Evolutionary conservation across 1,140 invertebrate species (phyloP).

Genomic region (Drosophila tristis): DNA sequence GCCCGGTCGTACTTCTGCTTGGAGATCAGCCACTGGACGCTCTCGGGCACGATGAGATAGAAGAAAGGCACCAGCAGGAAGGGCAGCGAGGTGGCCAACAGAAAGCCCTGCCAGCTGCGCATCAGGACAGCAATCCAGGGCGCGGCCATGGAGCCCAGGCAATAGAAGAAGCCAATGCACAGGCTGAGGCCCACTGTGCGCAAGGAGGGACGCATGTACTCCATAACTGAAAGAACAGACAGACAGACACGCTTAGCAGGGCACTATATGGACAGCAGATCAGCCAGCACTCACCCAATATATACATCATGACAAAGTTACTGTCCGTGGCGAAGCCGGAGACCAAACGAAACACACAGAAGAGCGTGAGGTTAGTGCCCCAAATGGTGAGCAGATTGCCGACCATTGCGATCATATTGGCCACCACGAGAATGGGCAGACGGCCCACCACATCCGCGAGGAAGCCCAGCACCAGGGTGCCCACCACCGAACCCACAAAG

Average conservation of each 20-base stretch:
- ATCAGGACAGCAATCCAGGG: constrained; percentile 86
- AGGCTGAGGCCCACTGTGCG: constrained; percentile 86
- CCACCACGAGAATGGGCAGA: constrained; percentile 85
- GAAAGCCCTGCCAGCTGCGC: constrained; percentile 85
- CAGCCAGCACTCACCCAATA: constrained; percentile 84
- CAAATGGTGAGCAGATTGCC: constrained; percentile 86
- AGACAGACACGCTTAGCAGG: background rate
- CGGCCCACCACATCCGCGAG: constrained; percentile 86
- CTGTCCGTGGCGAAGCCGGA: constrained; percentile 86
- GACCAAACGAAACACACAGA: constrained; percentile 85
- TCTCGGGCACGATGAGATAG: constrained; percentile 86
- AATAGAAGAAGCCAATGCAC: constrained; percentile 86
- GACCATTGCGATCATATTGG: constrained; percentile 85
- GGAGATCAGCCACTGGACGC: constrained; percentile 87
- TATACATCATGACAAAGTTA: constrained; percentile 88
- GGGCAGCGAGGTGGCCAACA: constrained; percentile 85
- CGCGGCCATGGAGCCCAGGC: constrained; percentile 85
- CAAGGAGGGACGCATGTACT: constrained; percentile 86
- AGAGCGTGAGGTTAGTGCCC: constrained; percentile 83
- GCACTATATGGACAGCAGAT: background rate
- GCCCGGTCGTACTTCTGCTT: constrained; percentile 85
- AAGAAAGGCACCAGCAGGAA: constrained; percentile 84
- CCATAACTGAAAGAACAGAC: constrained; percentile 84
- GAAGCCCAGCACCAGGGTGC: constrained; percentile 86
- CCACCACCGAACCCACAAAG: constrained; percentile 86